Percentiles rank a stretch among this genome's conserved stretches.
phyloP scores from a whole-genome alignment of 2,888 invertebrate species.

The Morpho helenor region DNA sequence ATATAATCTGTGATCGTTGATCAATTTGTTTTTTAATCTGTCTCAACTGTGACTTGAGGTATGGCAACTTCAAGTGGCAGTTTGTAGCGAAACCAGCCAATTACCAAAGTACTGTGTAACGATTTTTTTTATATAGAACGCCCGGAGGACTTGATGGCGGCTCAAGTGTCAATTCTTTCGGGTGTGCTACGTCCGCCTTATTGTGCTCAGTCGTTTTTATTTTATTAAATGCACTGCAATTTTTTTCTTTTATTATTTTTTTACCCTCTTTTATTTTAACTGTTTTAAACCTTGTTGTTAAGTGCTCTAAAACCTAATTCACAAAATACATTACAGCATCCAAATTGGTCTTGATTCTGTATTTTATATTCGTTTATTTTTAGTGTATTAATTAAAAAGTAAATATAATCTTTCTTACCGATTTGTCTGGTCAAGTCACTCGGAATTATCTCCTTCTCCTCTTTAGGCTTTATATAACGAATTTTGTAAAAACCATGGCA shows the following conservation, averaged over 20 bases:
- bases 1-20: slow-evolving; percentile 14
- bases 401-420: no score
- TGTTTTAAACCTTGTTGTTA: no score
- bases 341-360: no score
- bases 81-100: slow-evolving; percentile 28
- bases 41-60: slow-evolving; percentile 12
- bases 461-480: no score
- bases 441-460: no score
- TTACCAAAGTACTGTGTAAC: slow-evolving; percentile 32
- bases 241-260: slow-evolving; percentile 45
- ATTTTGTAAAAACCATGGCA: no score
- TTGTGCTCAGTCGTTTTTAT: slow-evolving; percentile 60
- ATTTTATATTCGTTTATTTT: no score
- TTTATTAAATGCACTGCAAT: slow-evolving; percentile 70
- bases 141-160: slow-evolving; percentile 4
- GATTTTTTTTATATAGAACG: slow-evolving; percentile 20
- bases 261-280: slow-evolving; percentile 1
- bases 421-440: no score
- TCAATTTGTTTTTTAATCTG: slow-evolving; percentile 1
- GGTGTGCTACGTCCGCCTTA: slow-evolving; percentile 45
- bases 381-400: no score
- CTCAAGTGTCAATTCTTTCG: slow-evolving; percentile 19
- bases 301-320: no score
- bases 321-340: no score
- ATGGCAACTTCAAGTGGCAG: slow-evolving; percentile 22